A percentile compares a stretch with the other conserved stretches of the same genome.
Conservation (phyloP, 2,888 invertebrate genomes). For the Heliconius hortense region DNA sequence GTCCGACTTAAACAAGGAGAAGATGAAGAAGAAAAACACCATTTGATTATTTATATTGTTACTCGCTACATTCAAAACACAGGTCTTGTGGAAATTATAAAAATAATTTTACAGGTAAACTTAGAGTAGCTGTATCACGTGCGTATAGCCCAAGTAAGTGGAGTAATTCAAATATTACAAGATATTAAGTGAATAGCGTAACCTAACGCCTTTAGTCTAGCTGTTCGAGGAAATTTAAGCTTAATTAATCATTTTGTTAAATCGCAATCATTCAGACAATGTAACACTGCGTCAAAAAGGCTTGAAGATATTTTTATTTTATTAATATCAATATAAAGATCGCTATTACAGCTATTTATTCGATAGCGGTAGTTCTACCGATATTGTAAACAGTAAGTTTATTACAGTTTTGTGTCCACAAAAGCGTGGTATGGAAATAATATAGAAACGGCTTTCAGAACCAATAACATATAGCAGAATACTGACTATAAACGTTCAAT, state of each 20-base stretch:
- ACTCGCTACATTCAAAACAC: no score
- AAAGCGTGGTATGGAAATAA: conserved; percentile 19
- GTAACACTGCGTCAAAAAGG: neutral
- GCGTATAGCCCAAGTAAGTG: no score
- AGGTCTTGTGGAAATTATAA: no score
- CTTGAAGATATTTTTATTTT: neutral
- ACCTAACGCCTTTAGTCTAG: neutral
- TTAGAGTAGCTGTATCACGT: no score
- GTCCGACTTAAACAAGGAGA: no score
- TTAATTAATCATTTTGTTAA: no score
- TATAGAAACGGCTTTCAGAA: conserved; percentile 16
- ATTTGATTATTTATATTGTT: no score
- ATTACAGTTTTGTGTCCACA: conserved; percentile 16
- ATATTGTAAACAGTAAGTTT: conserved; percentile 20
- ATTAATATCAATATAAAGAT: neutral
- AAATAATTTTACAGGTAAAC: no score
- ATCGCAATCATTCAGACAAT: no score
- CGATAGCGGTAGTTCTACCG: neutral
- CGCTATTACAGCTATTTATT: neutral
- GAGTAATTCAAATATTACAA: no score
- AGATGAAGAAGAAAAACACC: no score
- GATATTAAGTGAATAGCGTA: neutral
- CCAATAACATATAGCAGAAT: conserved; percentile 20
- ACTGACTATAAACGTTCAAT: neutral
- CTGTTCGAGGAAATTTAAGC: no score